Conservation (phyloP, 2,113 vertebrate species). For the Varanus komodoensis region DNA sequence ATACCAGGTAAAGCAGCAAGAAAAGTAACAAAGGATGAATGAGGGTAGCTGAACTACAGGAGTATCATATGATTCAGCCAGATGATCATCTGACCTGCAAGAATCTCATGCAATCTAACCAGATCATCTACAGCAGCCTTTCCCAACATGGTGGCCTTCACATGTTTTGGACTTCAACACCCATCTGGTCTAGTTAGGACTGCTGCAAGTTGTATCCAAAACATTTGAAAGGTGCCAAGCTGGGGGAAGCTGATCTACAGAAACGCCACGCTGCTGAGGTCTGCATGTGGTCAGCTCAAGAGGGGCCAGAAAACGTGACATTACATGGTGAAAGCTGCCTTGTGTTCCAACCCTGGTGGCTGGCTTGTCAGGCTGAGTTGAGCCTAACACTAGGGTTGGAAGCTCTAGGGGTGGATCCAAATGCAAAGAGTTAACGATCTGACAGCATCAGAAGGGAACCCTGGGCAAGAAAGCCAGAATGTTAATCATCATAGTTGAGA, state of each 20-base stretch:
- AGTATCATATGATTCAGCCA: neutral
- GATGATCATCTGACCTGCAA: neutral
- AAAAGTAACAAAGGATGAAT: neutral
- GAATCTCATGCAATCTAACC: neutral
- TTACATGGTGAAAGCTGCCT: neutral
- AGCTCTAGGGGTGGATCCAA: conserved; percentile 15
- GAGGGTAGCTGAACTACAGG: neutral
- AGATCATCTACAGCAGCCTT: neutral
- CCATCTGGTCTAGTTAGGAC: too few relatives aligned
- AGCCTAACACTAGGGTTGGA: conserved; percentile 1
- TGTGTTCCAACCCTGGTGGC: neutral
- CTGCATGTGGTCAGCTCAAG: neutral
- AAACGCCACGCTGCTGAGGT: neutral
- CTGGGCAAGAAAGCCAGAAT: conserved; percentile 52
- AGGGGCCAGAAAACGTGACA: neutral
- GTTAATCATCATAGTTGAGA: conserved; percentile 72
- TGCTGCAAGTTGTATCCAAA: too few relatives aligned
- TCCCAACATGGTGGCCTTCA: too few relatives aligned
- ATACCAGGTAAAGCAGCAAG: neutral
- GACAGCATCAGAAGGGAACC: conserved; percentile 63
- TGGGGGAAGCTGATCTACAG: neutral
- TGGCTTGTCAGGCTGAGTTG: neutral
- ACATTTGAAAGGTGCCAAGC: too few relatives aligned
- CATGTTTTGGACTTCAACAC: too few relatives aligned
- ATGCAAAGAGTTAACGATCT: conserved; percentile 55